These are phyloP conservation scores for Eunapius fragilis DNA, from an alignment of 37 sponge, comb jelly and placozoan genomes.

Conservation along the genomic window DNA sequence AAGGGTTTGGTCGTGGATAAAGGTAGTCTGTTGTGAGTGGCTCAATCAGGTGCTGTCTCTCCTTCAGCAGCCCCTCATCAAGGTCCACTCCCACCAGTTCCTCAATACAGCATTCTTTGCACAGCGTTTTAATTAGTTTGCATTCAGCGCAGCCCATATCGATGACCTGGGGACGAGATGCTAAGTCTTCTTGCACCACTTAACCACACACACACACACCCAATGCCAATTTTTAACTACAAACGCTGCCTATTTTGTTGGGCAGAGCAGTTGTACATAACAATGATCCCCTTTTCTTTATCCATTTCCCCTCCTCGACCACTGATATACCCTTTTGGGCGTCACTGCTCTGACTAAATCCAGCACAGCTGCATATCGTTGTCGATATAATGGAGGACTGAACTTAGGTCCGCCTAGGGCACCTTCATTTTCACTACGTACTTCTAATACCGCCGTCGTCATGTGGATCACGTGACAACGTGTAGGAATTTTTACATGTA, in stretches of 20 bases:
- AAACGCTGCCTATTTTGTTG: no score
- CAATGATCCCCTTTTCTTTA: no score
- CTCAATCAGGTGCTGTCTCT: slow-evolving; percentile 9
- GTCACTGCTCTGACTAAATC: slow-evolving; percentile 28
- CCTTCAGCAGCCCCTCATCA: slow-evolving; percentile 50
- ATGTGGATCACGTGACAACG: background rate
- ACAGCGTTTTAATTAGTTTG: slow-evolving; percentile 59
- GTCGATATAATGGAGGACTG: slow-evolving; percentile 84
- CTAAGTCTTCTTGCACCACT: no score
- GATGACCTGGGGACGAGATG: slow-evolving; percentile 53
- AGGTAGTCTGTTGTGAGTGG: slow-evolving; percentile 82
- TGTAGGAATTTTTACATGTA: background rate
- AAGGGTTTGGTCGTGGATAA: slow-evolving; percentile 47
- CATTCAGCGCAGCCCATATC: slow-evolving; percentile 93
- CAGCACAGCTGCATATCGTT: slow-evolving; percentile 77
- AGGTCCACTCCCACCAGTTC: slow-evolving; percentile 90
- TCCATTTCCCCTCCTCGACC: background rate
- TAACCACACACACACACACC: no score
- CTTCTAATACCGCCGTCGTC: background rate
- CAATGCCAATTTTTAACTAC: no score
- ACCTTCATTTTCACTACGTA: slow-evolving; percentile 16
- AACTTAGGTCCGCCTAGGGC: slow-evolving; percentile 47
- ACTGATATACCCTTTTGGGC: slow-evolving; percentile 51
- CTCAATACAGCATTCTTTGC: slow-evolving; percentile 36
- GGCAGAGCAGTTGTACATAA: no score